Conservation (phyloP, 2,113 vertebrate genomes). For the Sialia sialis region DNA sequence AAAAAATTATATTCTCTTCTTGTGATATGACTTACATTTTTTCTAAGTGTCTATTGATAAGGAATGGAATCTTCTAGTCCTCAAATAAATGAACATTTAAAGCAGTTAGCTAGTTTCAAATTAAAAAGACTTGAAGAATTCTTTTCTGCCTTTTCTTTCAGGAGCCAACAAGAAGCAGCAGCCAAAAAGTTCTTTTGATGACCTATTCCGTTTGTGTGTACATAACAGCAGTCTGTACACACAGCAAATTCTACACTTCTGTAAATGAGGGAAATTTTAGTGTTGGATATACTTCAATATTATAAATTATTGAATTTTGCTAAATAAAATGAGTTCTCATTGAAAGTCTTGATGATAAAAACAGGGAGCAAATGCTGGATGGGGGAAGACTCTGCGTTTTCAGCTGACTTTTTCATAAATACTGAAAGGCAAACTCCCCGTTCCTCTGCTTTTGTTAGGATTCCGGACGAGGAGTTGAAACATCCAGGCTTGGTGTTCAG, state of each 20-base stretch:
- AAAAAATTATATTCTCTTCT: neutral
- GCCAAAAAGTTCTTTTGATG: slow-evolving; percentile 99
- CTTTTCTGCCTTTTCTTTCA: slow-evolving; percentile 55
- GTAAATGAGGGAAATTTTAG: slow-evolving; percentile 74
- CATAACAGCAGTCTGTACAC: slow-evolving; percentile 52
- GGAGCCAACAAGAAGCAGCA: slow-evolving; percentile 97
- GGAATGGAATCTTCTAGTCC: neutral
- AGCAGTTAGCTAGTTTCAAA: neutral
- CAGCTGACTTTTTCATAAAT: neutral
- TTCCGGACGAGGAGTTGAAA: neutral
- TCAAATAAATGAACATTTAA: neutral
- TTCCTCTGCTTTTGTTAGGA: neutral
- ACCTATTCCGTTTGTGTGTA: slow-evolving; percentile 26
- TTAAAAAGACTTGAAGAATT: neutral
- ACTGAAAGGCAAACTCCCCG: neutral
- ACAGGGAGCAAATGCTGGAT: neutral
- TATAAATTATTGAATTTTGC: slow-evolving; percentile 76
- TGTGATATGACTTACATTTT: neutral
- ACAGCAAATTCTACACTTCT: slow-evolving; percentile 51
- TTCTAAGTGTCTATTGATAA: neutral
- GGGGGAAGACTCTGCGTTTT: slow-evolving; percentile 5
- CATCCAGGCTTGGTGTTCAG: neutral
- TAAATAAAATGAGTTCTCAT: slow-evolving; percentile 34
- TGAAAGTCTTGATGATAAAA: slow-evolving; percentile 37
- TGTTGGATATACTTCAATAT: slow-evolving; percentile 63